These are phyloP conservation scores for Monoplex corrugatus DNA, from an alignment of 2,888 invertebrate species.

Conservation along the genomic window DNA sequence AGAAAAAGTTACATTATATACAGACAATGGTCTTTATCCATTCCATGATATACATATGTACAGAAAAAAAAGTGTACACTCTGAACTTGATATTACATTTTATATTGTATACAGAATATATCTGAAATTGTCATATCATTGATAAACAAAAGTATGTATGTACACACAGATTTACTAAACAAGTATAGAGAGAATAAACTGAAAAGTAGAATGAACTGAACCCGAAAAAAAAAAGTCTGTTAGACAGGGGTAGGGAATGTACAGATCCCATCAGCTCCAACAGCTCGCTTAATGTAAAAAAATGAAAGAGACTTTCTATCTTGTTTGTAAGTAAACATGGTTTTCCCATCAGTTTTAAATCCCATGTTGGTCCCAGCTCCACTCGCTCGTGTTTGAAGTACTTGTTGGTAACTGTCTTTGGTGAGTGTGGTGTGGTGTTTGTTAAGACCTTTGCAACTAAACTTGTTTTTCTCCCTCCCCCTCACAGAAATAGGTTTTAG, in stretches of 20 bases:
- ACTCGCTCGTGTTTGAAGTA: neutral
- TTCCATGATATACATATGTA: too few species aligned
- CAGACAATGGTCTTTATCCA: too few species aligned
- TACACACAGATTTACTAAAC: too few species aligned
- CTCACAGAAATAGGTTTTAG: constrained; percentile 49
- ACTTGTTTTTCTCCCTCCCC: neutral
- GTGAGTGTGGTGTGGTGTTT: neutral
- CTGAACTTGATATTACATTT: too few species aligned
- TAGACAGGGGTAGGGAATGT: constrained; percentile 10
- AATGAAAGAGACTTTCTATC: neutral
- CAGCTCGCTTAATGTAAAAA: constrained; percentile 35
- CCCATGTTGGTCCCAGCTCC: constrained; percentile 22
- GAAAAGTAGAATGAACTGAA: too few species aligned
- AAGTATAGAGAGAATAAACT: too few species aligned
- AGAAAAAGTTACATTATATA: too few species aligned
- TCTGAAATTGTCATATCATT: too few species aligned
- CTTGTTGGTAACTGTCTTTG: neutral
- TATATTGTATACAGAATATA: too few species aligned
- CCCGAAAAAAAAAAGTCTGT: too few species aligned
- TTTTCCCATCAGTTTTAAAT: neutral
- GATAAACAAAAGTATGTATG: too few species aligned
- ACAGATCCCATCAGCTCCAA: neutral
- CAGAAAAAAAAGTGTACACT: too few species aligned
- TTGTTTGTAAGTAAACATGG: constrained; percentile 39
- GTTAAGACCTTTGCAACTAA: constrained; percentile 38